A percentile compares a stretch with the other conserved stretches of the same genome.
phyloP scores from a whole-genome alignment of 2,113 vertebrate species.

The Gavialis gangeticus region DNA sequence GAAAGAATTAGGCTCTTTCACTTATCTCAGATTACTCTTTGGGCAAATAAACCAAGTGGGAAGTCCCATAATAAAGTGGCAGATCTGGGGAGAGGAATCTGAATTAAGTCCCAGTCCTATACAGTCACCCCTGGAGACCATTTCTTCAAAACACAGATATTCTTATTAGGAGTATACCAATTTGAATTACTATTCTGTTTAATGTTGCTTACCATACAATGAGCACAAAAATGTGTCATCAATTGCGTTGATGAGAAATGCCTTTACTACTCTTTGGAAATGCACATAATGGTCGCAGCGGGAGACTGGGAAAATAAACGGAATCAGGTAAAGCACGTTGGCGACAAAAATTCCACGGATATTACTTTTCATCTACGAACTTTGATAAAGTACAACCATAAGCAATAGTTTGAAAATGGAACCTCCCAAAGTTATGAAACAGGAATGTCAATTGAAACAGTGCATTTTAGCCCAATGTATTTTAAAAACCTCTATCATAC shows the following conservation, averaged over 20 bases:
- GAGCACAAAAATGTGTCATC: constrained; percentile 83
- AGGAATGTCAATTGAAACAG: neutral
- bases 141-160: neutral
- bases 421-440: neutral
- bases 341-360: neutral
- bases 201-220: constrained; percentile 84
- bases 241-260: constrained; percentile 86
- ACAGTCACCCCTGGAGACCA: neutral
- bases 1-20: neutral
- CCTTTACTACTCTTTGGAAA: constrained; percentile 86
- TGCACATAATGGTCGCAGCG: constrained; percentile 78
- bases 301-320: constrained; percentile 75
- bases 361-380: neutral
- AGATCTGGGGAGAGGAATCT: neutral
- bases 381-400: no score
- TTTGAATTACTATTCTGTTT: neutral
- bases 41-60: neutral
- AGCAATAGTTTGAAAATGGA: neutral
- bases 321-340: neutral
- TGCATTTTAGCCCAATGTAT: neutral
- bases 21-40: neutral
- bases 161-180: neutral
- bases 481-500: neutral
- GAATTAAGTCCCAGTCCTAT: neutral
- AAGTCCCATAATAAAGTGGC: neutral